These are phyloP conservation scores for Epinephelus moara DNA, from an alignment of 2,113 vertebrate species.

Conservation along the genomic window DNA sequence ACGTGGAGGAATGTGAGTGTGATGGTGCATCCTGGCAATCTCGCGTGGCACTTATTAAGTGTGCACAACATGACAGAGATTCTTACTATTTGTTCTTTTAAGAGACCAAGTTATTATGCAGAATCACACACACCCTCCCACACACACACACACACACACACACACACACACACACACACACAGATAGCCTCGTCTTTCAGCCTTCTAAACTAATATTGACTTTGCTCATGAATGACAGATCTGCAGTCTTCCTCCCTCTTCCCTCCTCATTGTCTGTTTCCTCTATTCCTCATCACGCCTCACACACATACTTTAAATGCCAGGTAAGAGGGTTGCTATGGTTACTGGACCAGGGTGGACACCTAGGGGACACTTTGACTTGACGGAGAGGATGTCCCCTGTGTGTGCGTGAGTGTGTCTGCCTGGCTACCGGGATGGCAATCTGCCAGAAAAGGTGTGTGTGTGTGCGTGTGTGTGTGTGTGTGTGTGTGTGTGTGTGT, in stretches of 20 bases:
- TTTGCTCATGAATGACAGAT: slow-evolving; percentile 70
- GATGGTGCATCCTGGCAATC: slow-evolving; percentile 12
- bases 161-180: slow-evolving; percentile 33
- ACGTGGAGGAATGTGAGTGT: slow-evolving; percentile 52
- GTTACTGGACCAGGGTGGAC: slow-evolving; percentile 79
- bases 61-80: not conserved
- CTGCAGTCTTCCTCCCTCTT: slow-evolving; percentile 41
- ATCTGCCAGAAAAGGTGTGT: slow-evolving; percentile 23
- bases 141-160: slow-evolving; percentile 31
- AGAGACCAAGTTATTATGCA: slow-evolving; percentile 34
- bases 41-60: slow-evolving; percentile 8
- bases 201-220: slow-evolving; percentile 77
- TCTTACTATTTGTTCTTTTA: slow-evolving; percentile 20
- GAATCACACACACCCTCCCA: slow-evolving; percentile 30
- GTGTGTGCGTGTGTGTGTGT: slow-evolving; percentile 23
- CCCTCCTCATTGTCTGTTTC: slow-evolving; percentile 69
- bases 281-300: slow-evolving; percentile 70
- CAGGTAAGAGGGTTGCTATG: slow-evolving; percentile 85
- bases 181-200: slow-evolving; percentile 11
- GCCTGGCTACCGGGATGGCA: slow-evolving; percentile 13
- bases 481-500: slow-evolving; percentile 21
- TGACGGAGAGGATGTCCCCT: slow-evolving; percentile 65
- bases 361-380: slow-evolving; percentile 67
- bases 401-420: slow-evolving; percentile 31
- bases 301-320: slow-evolving; percentile 75